Evolutionary conservation across 2,888 invertebrate species (phyloP).

Genomic region (Syrphus vitripennis): DNA sequence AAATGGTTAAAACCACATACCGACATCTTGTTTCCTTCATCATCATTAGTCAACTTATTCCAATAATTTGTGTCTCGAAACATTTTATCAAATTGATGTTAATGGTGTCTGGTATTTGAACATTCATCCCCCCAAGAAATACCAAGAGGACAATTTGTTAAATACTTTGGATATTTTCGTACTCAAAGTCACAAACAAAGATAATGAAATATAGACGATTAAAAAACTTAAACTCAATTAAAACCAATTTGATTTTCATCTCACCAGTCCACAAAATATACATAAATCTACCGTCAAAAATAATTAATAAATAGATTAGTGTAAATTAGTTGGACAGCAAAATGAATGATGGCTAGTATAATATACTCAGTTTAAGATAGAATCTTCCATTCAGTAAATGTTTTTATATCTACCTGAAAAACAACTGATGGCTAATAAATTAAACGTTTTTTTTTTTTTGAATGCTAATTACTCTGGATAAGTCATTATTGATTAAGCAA

Average conservation of each 20-base stretch:
- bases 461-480: neutral
- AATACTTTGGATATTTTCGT: neutral
- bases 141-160: neutral
- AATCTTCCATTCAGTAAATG: neutral
- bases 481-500: constrained; percentile 6
- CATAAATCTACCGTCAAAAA: neutral
- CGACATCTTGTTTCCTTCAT: neutral
- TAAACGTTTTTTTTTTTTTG: neutral
- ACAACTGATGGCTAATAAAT: neutral
- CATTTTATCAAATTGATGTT: neutral
- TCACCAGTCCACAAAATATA: neutral
- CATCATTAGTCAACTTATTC: neutral
- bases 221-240: constrained; percentile 20
- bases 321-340: neutral
- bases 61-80: neutral
- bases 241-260: constrained; percentile 1
- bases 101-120: neutral
- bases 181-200: neutral
- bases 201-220: neutral
- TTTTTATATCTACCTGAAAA: too few species aligned
- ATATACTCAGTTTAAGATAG: neutral
- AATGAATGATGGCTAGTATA: neutral
- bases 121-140: neutral
- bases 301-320: constrained; percentile 12
- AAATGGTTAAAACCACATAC: neutral